Percentiles rank a stretch among this genome's conserved stretches.
Conservation (phyloP, 2,113 vertebrate genomes). For the Taurulus bubalis region DNA sequence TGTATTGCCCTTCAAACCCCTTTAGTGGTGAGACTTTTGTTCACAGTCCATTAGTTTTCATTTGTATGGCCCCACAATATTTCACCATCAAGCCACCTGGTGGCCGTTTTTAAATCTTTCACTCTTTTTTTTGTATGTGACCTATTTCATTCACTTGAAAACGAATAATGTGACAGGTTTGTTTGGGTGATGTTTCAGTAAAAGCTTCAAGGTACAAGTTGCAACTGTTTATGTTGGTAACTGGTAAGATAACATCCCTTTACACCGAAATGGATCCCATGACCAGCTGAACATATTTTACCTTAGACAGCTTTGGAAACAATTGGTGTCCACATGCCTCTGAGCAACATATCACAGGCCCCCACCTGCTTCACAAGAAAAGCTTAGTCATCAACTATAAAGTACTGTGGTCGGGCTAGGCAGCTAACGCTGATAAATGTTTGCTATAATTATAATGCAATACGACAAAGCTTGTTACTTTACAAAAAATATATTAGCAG, state of each 20-base stretch:
- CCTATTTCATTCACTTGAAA: background rate
- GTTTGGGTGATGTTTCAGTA: background rate
- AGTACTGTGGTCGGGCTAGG: background rate
- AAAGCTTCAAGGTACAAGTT: too few relatives aligned
- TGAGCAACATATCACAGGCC: background rate
- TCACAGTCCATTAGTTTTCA: background rate
- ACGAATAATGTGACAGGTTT: too few relatives aligned
- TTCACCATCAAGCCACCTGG: background rate
- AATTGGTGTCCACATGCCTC: background rate
- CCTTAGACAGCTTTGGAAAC: background rate
- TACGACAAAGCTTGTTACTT: slow-evolving; percentile 1
- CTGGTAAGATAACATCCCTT: background rate
- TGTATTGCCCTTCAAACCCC: background rate
- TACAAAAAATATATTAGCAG: background rate
- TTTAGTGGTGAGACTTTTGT: background rate
- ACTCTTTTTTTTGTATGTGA: background rate
- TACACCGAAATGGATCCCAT: background rate
- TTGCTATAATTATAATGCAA: slow-evolving; percentile 17
- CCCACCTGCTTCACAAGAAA: background rate
- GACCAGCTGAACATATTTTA: background rate
- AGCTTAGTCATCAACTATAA: background rate
- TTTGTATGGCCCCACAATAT: background rate
- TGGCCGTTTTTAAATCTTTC: slow-evolving; percentile 1
- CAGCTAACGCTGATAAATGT: background rate
- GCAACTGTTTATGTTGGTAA: background rate